These are phyloP conservation scores for Isoperla grammatica DNA, from an alignment of 2,888 invertebrate species.

Conservation along the genomic window DNA sequence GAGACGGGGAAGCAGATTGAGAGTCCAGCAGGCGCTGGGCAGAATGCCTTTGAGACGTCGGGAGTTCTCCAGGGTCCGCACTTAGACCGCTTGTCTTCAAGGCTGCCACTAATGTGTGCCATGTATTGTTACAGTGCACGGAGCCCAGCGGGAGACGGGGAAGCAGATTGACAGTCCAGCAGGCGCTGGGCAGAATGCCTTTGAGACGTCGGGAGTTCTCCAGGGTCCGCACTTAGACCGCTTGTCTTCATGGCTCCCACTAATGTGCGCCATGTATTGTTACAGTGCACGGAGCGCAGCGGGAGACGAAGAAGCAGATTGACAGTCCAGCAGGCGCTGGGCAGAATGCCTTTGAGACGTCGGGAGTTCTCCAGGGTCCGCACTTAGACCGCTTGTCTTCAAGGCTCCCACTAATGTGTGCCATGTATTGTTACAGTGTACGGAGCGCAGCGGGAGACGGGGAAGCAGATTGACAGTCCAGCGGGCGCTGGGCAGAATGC, in stretches of 20 bases:
- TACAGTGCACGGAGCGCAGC: slow-evolving; percentile 9
- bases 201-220: slow-evolving; percentile 45
- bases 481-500: slow-evolving; percentile 34
- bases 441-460: slow-evolving; percentile 6
- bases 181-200: slow-evolving; percentile 35
- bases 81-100: slow-evolving; percentile 66
- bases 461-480: background rate
- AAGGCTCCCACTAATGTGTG: too few relatives aligned
- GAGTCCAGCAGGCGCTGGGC: background rate
- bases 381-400: slow-evolving; percentile 69
- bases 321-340: background rate
- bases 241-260: slow-evolving; percentile 59
- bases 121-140: background rate
- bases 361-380: slow-evolving; percentile 56
- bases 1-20: slow-evolving; percentile 6
- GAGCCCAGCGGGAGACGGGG: slow-evolving; percentile 9
- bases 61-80: slow-evolving; percentile 60
- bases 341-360: slow-evolving; percentile 41
- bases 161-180: background rate
- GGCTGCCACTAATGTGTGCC: too few relatives aligned
- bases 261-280: too few relatives aligned
- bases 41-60: slow-evolving; percentile 42
- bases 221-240: slow-evolving; percentile 73
- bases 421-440: slow-evolving; percentile 5
- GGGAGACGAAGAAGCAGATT: slow-evolving; percentile 1